Conservation (phyloP, 2,888 invertebrate genomes). For the Pantelozetes paolii region DNA sequence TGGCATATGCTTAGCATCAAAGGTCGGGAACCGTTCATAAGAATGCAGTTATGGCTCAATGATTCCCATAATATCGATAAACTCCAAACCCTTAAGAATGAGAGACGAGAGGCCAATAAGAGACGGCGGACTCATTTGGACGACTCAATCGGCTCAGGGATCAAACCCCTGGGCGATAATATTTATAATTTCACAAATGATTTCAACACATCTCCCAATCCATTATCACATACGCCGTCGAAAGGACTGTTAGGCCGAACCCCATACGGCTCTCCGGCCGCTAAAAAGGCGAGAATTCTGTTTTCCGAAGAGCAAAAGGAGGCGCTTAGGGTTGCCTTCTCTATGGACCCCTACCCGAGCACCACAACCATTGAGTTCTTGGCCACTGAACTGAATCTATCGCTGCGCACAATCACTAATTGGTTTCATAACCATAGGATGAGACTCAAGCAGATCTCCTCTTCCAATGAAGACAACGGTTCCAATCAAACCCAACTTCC, state of each 20-base stretch:
- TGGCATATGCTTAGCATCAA: slow-evolving; percentile 99
- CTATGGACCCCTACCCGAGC: slow-evolving; percentile 93
- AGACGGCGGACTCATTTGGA: slow-evolving; percentile 60
- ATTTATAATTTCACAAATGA: slow-evolving; percentile 44
- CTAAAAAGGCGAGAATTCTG: slow-evolving; percentile 84
- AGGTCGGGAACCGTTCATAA: slow-evolving; percentile 90
- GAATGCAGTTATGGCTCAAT: slow-evolving; percentile 94
- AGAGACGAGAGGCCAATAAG: slow-evolving; percentile 71
- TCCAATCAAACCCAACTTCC: slow-evolving; percentile 54
- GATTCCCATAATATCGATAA: slow-evolving; percentile 92
- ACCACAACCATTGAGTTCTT: slow-evolving; percentile 93
- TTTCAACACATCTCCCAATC: slow-evolving; percentile 45
- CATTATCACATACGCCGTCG: background rate
- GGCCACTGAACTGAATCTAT: slow-evolving; percentile 81
- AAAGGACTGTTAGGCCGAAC: slow-evolving; percentile 22
- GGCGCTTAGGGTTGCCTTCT: slow-evolving; percentile 85
- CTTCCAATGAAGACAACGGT: slow-evolving; percentile 29
- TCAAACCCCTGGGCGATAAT: slow-evolving; percentile 45
- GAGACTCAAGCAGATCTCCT: slow-evolving; percentile 73
- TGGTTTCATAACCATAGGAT: slow-evolving; percentile 99
- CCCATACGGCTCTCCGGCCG: slow-evolving; percentile 59
- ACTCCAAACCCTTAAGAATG: slow-evolving; percentile 79
- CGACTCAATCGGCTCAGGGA: slow-evolving; percentile 49
- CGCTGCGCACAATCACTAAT: slow-evolving; percentile 93
- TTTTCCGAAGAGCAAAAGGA: slow-evolving; percentile 99